Percentiles rank a stretch among this genome's conserved stretches.
Conservation (phyloP, 2,888 invertebrate genomes). For the Subacronicta megacephala region DNA sequence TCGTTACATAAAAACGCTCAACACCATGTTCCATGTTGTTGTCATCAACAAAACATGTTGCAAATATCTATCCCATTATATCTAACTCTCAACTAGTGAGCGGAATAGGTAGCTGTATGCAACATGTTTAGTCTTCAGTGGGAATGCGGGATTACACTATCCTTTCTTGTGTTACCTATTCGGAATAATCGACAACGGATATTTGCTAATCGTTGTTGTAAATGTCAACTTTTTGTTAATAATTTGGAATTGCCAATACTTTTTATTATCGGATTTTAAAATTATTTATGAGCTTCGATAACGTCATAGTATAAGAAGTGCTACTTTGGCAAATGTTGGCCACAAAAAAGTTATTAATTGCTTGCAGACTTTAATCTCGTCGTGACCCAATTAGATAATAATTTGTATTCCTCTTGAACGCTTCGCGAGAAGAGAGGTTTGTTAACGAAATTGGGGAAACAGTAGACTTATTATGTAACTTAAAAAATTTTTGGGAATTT, state of each 20-base stretch:
- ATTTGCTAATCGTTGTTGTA: no score
- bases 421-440: neutral
- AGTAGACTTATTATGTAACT: neutral
- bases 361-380: neutral
- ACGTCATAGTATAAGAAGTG: neutral
- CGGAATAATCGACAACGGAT: no score
- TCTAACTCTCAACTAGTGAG: no score
- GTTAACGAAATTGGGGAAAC: neutral
- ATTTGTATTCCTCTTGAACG: neutral
- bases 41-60: no score
- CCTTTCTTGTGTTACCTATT: no score
- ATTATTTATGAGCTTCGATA: neutral
- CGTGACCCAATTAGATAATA: constrained; percentile 5
- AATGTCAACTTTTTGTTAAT: neutral
- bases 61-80: no score
- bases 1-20: no score
- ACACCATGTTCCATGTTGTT: no score
- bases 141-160: no score
- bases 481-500: no score
- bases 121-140: no score
- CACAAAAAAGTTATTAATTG: neutral
- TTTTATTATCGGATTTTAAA: neutral
- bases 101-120: no score
- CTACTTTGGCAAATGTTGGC: neutral
- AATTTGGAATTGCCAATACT: neutral